Conservation (phyloP, 2,888 invertebrate species). For the Cheilosia impressa region DNA sequence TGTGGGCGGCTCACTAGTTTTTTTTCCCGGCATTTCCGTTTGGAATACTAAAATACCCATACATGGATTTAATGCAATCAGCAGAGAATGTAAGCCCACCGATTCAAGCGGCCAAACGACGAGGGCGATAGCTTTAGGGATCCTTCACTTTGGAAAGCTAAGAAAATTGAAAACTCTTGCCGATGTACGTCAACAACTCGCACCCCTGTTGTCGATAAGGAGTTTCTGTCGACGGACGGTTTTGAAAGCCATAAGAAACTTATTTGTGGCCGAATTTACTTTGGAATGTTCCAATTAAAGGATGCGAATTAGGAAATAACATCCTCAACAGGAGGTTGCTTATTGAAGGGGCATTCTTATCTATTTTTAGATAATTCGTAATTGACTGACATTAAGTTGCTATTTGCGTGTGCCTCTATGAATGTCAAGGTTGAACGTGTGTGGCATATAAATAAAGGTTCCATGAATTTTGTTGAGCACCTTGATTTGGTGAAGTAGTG, state of each 20-base stretch:
- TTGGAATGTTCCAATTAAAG: slow-evolving; percentile 28
- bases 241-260: slow-evolving; percentile 1
- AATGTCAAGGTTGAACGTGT: slow-evolving; percentile 34
- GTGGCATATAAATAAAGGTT: neutral
- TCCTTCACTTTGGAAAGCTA: neutral
- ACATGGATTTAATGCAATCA: slow-evolving; percentile 43
- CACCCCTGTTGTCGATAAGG: neutral
- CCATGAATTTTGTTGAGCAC: too few relatives aligned
- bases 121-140: slow-evolving; percentile 4
- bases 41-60: slow-evolving; percentile 43
- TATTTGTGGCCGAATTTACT: slow-evolving; percentile 16
- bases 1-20: slow-evolving; percentile 7
- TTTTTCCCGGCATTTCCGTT: slow-evolving; percentile 9
- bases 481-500: too few relatives aligned
- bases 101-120: slow-evolving; percentile 30
- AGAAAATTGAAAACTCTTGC: slow-evolving; percentile 15
- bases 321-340: neutral
- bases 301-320: neutral
- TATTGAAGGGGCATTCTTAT: neutral
- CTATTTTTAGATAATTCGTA: slow-evolving; percentile 24
- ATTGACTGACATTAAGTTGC: slow-evolving; percentile 28
- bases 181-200: slow-evolving; percentile 2
- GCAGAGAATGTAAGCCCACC: slow-evolving; percentile 8
- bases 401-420: slow-evolving; percentile 19
- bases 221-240: neutral